Base-by-base conservation (phyloP, 2,888 invertebrate genomes). In the Acronicta leporina region DNA sequence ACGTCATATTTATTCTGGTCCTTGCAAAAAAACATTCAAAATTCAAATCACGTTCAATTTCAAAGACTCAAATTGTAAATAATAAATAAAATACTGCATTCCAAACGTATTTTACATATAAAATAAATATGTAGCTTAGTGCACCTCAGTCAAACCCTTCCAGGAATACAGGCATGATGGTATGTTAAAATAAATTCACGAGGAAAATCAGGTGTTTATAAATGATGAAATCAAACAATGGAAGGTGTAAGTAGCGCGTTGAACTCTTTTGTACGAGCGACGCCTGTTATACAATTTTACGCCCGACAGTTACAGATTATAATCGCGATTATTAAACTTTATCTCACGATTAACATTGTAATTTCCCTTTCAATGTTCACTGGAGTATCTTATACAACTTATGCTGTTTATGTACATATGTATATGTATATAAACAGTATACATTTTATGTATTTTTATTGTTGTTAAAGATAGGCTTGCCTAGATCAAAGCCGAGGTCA, bases 231-330 rank as follows among this genome's bases (percentile, higher is more conserved):
- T 71, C 66, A 54, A 46, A 68, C 46, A 67, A 48, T 54, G 46
- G 16, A 49, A 68, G 68, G 75, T 58, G 63, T 55, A 74, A 68
- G 56, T 48, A 5, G 70, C 75, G 80, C 89, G 86, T 88, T 89
- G 82, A 87, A 84, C 84, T 89, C 84, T 85, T 87, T 87, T 84
- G 76, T 84, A 84, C 60, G 58, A 44, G 60, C 50, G 27, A 41
- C 53, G 48, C 46, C 48, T 25, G 59, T 63, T 62, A 62, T 64
- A 68, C 54, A 75, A 70, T 61, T 49, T 63, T 56, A 56, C 46
- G 60, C 47, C 50, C 51, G 25, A 54, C 53, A 52, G 64, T 68
- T 69, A 71, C 52, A 41, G 48, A 68, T 75, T 68, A 63, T 65
- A 58, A 41, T 52, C 46, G 54, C 49, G 38, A 54, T 72, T 57